Evolutionary conservation across 2,797 vertebrate genomes (phyloP).

Genomic region (Hydrocynus forskahlii): DNA sequence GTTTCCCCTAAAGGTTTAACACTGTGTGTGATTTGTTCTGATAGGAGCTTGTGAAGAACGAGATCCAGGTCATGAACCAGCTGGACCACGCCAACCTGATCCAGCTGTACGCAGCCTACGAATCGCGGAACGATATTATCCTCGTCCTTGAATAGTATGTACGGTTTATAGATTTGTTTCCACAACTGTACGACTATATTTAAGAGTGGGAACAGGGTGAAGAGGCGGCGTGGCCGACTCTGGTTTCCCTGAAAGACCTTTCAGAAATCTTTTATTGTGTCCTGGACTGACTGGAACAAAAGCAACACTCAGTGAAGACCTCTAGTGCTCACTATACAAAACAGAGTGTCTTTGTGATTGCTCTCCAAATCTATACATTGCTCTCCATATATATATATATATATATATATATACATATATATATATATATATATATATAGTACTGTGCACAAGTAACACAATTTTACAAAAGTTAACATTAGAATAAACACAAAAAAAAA

Average conservation of each 20-base stretch:
- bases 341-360: too few species aligned
- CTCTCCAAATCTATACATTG: too few species aligned
- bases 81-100: slow-evolving; percentile 93
- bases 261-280: background rate
- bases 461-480: too few species aligned
- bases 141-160: slow-evolving; percentile 96
- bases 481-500: too few species aligned
- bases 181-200: slow-evolving; percentile 13
- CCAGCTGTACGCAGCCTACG: slow-evolving; percentile 94
- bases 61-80: slow-evolving; percentile 97
- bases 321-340: slow-evolving; percentile 3
- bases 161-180: background rate
- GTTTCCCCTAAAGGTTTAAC: slow-evolving; percentile 40
- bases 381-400: too few species aligned
- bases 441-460: too few species aligned
- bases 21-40: slow-evolving; percentile 38
- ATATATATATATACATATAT: too few species aligned
- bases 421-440: too few species aligned
- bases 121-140: slow-evolving; percentile 89
- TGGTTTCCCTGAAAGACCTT: background rate
- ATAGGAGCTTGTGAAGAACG: slow-evolving; percentile 94
- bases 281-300: background rate
- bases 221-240: background rate
- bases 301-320: background rate
- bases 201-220: slow-evolving; percentile 6